A percentile compares a stretch with the other conserved stretches of the same genome.
Evolutionary conservation across 2,113 vertebrate species (phyloP).

Genomic region (Nipponia nippon): DNA sequence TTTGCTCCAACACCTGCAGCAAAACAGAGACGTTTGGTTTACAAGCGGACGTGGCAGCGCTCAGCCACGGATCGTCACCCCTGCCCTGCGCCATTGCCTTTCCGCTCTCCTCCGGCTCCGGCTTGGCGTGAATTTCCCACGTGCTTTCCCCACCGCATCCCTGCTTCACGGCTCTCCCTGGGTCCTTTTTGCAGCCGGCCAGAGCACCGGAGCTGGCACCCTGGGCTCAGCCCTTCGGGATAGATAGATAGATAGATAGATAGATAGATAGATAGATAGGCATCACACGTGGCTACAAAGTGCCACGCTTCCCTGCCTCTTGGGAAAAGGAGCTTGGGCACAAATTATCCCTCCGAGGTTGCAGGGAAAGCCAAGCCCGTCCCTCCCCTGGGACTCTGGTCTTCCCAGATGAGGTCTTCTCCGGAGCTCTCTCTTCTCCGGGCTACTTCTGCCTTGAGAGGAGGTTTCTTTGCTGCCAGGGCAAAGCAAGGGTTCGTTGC

Average conservation of each 20-base stretch:
- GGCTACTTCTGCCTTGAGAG: not conserved
- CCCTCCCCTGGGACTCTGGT: no score
- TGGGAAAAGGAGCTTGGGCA: not conserved
- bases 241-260: no score
- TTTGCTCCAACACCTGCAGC: not conserved
- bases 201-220: not conserved
- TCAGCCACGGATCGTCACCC: not conserved
- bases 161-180: not conserved
- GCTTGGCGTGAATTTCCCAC: not conserved
- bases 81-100: rapidly evolving
- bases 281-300: not conserved
- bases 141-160: rapidly evolving
- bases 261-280: not conserved
- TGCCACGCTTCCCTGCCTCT: not conserved
- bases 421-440: rapidly evolving
- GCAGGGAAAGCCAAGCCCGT: not conserved
- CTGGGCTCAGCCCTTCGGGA: not conserved
- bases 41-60: not conserved
- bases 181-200: not conserved
- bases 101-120: rapidly evolving
- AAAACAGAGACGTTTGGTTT: not conserved
- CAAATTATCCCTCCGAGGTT: not conserved
- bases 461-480: not conserved
- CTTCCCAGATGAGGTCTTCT: not conserved
- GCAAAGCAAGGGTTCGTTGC: not conserved